Percentiles rank a stretch among this genome's conserved stretches.
phyloP scores from a whole-genome alignment of 2,888 invertebrate genomes.

The Atrina japonica region DNA sequence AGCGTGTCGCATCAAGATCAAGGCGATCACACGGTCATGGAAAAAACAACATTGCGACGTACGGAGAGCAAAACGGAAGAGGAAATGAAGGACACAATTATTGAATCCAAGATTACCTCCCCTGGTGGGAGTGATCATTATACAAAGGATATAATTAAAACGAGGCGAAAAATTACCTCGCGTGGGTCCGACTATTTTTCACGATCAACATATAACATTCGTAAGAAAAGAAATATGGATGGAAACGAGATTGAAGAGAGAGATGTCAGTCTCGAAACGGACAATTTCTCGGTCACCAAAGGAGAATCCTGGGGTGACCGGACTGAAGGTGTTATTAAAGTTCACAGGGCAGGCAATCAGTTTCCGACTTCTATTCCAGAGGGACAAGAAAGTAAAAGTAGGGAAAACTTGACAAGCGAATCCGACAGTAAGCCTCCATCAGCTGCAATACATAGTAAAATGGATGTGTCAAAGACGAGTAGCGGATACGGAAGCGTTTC shows the following conservation, averaged over 20 bases:
- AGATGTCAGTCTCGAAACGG: conserved; percentile 62
- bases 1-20: conserved; percentile 58
- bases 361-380: conserved; percentile 14
- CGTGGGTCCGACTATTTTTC: conserved; percentile 71
- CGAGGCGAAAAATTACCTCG: conserved; percentile 66
- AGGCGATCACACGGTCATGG: conserved; percentile 64
- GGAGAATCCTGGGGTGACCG: conserved; percentile 68
- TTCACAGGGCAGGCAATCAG: conserved; percentile 41
- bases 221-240: conserved; percentile 51
- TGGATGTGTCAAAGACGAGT: conserved; percentile 58
- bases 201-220: conserved; percentile 59
- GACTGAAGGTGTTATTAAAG: conserved; percentile 53
- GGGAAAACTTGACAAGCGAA: conserved; percentile 1
- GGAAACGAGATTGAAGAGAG: conserved; percentile 68
- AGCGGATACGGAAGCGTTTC: conserved; percentile 61
- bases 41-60: conserved; percentile 62
- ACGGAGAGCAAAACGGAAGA: conserved; percentile 66
- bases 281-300: conserved; percentile 67
- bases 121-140: conserved; percentile 63
- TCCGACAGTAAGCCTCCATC: conserved; percentile 7
- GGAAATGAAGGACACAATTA: conserved; percentile 66
- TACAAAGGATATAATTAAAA: conserved; percentile 67
- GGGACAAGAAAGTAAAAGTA: conserved; percentile 17
- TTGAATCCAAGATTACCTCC: conserved; percentile 63
- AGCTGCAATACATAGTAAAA: conserved; percentile 22